Conservation (phyloP, 2,888 invertebrate genomes). For the Drosophila limbata region DNA sequence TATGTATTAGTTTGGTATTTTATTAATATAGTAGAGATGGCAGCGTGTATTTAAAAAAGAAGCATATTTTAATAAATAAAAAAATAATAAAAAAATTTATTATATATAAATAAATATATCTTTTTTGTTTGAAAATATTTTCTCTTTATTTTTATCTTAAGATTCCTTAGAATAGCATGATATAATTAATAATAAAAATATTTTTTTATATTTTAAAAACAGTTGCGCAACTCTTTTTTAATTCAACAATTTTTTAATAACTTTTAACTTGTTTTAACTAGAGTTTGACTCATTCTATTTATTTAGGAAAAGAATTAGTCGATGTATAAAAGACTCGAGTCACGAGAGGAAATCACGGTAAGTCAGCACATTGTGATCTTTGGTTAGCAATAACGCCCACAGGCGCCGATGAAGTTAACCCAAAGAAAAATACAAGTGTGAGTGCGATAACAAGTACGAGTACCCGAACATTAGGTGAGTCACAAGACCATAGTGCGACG, state of each 20-base stretch:
- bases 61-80: no score
- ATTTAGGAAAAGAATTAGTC: no score
- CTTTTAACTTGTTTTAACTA: no score
- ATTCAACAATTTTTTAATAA: no score
- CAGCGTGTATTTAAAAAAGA: not conserved
- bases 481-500: slow-evolving; percentile 30
- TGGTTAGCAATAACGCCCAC: not conserved
- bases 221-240: no score
- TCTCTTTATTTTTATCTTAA: not conserved
- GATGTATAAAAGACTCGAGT: not conserved
- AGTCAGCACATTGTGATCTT: slow-evolving; percentile 9
- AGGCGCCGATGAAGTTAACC: slow-evolving; percentile 15
- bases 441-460: slow-evolving; percentile 9
- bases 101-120: no score
- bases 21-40: not conserved
- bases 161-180: no score
- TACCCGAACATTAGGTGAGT: slow-evolving; percentile 29
- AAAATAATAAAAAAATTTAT: no score
- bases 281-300: no score
- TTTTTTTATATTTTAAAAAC: no score
- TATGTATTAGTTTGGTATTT: slow-evolving; percentile 1
- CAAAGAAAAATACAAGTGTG: slow-evolving; percentile 2
- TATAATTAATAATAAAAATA: no score
- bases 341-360: not conserved
- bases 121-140: no score